Conservation (phyloP, 2,797 vertebrate species). For the Buceros bicornis region DNA sequence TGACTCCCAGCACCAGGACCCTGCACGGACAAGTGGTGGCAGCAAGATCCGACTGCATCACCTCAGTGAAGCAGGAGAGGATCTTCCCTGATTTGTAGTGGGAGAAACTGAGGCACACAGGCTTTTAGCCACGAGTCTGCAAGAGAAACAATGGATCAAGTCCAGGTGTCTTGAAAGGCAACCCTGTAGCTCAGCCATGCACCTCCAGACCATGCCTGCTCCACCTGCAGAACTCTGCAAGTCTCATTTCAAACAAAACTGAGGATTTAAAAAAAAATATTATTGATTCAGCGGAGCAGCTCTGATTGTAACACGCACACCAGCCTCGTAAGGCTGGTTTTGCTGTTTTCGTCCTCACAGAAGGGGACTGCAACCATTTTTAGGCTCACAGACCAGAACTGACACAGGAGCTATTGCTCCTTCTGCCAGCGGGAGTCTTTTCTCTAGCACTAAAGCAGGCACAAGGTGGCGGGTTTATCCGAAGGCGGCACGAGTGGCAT, state of each 20-base stretch:
- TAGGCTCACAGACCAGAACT: not conserved
- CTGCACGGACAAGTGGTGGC: not conserved
- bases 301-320: not conserved
- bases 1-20: not conserved
- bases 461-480: not conserved
- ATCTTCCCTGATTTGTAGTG: no score
- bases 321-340: not conserved
- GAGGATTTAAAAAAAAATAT: not conserved
- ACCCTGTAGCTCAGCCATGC: not conserved
- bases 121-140: not conserved
- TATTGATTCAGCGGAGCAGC: not conserved
- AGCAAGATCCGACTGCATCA: not conserved
- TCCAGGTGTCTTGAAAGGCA: not conserved
- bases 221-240: not conserved
- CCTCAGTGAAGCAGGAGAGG: not conserved
- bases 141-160: not conserved
- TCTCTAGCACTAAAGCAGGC: not conserved
- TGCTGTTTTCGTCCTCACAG: not conserved
- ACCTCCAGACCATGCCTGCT: not conserved
- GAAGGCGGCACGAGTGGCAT: not conserved
- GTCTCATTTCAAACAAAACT: not conserved
- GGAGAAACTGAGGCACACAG: not conserved
- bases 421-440: conserved; percentile 17
- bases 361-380: not conserved
- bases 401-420: not conserved